Conservation (phyloP, 2,888 invertebrate genomes). For the Quadriops clusia region DNA sequence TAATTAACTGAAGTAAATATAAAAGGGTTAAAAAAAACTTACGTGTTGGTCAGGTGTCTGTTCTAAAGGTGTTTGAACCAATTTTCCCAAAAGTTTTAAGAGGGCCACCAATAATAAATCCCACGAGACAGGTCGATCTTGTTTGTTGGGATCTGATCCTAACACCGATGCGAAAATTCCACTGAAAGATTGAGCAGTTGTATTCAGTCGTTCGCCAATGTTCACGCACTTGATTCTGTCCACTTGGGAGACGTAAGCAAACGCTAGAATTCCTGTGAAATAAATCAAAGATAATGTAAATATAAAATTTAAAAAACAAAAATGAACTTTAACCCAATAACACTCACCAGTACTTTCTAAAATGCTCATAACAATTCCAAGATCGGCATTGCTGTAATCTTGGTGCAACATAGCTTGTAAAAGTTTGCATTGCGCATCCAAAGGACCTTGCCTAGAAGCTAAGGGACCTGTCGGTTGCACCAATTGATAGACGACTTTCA, state of each 20-base stretch:
- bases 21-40: slow-evolving; percentile 10
- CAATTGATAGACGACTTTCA: slow-evolving; percentile 60
- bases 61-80: slow-evolving; percentile 51
- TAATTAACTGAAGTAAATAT: no score
- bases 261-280: slow-evolving; percentile 38
- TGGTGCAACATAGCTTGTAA: slow-evolving; percentile 53
- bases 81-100: slow-evolving; percentile 48
- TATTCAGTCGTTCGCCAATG: slow-evolving; percentile 39
- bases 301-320: slow-evolving; percentile 1
- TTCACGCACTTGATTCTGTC: slow-evolving; percentile 45
- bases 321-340: background rate
- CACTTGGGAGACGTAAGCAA: slow-evolving; percentile 42
- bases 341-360: slow-evolving; percentile 56
- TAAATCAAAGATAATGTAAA: slow-evolving; percentile 2
- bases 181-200: slow-evolving; percentile 48
- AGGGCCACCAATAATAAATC: slow-evolving; percentile 60
- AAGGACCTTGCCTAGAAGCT: slow-evolving; percentile 51
- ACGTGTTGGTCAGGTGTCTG: slow-evolving; percentile 35
- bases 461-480: slow-evolving; percentile 54
- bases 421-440: slow-evolving; percentile 65
- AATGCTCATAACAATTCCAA: slow-evolving; percentile 59
- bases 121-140: slow-evolving; percentile 56
- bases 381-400: slow-evolving; percentile 55
- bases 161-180: slow-evolving; percentile 66
- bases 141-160: slow-evolving; percentile 48